Evolutionary conservation across 2,888 invertebrate species (phyloP), one percentile per base, ranked within the genome.

Genomic region (Sphaerophoria taeniata): DNA sequence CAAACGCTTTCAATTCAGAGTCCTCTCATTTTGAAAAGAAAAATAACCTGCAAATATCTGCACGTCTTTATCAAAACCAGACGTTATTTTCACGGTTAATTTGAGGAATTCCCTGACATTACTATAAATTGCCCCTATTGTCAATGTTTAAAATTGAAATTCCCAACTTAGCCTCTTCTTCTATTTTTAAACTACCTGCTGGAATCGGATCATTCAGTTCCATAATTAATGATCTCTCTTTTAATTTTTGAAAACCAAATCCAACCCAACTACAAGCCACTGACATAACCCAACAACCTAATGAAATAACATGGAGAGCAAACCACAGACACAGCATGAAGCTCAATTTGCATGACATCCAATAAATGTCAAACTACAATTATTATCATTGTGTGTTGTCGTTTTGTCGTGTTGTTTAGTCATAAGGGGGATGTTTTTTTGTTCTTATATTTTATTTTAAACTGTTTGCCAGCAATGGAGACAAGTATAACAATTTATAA

Each of bases 221-320:
- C 56, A 69, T 78, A 78, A 82, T 82, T 78, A 83, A 83, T 83
- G 82, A 83, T 69, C 82, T 78, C 82, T 83, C 78, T 78, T 78
- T 83, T 78, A 83, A 83, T 11, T 11, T 9, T 53, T 34, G 56
- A 69, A 45, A 47, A 31, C 43, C 61, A 39, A 53, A 24, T 4
- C 53, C 31, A 36, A 67, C 39, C 67, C 39, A 51, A 69, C 45
- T 65, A 36, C 53, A 61, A 45, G 24, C 61, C 63, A 63, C 61
- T 49, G 63, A 47, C 58, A 61, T 51, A 53, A 61, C 51, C 36
- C 34, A 58, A n/a, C 56, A 55, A 39, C 58, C 58, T 31, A 63
- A 14, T 63, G 71, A 60, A 47, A 58, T 47, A 56, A 65, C 45
- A 2, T 33, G 39, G 12, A 16, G 9, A 47, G 60, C 55, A 63